Conservation (phyloP, 2,888 invertebrate genomes). For the Stramonita haemastoma region DNA sequence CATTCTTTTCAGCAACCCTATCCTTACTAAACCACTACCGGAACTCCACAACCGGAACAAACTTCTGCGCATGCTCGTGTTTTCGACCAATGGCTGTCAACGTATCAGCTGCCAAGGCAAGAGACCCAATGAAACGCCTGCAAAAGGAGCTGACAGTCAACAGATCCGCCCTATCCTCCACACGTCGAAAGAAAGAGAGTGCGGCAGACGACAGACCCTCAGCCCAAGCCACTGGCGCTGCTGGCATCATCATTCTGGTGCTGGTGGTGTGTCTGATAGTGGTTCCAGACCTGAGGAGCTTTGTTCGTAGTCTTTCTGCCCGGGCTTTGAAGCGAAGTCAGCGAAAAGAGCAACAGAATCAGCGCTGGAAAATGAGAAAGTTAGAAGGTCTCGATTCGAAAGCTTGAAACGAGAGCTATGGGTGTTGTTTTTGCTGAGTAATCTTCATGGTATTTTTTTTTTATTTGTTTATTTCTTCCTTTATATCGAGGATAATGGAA, state of each 20-base stretch:
- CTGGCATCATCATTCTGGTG: not conserved
- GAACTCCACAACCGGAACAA: not conserved
- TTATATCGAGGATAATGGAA: too few species aligned
- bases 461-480: too few species aligned
- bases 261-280: not conserved
- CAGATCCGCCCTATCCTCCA: not conserved
- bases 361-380: too few species aligned
- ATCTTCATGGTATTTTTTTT: too few species aligned
- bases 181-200: not conserved
- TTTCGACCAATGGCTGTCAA: not conserved
- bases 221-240: not conserved
- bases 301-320: too few species aligned
- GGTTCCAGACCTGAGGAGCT: not conserved
- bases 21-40: too few species aligned
- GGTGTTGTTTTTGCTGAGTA: too few species aligned
- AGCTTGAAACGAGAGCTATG: too few species aligned
- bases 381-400: too few species aligned
- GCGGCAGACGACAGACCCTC: not conserved
- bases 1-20: too few species aligned
- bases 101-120: not conserved
- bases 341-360: too few species aligned
- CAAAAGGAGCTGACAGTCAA: not conserved
- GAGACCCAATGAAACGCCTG: not conserved
- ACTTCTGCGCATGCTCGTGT: not conserved
- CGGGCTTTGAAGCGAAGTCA: too few species aligned